These are phyloP conservation scores for Botia kubotai DNA, from an alignment of 2,797 vertebrate species.

Conservation along the genomic window DNA sequence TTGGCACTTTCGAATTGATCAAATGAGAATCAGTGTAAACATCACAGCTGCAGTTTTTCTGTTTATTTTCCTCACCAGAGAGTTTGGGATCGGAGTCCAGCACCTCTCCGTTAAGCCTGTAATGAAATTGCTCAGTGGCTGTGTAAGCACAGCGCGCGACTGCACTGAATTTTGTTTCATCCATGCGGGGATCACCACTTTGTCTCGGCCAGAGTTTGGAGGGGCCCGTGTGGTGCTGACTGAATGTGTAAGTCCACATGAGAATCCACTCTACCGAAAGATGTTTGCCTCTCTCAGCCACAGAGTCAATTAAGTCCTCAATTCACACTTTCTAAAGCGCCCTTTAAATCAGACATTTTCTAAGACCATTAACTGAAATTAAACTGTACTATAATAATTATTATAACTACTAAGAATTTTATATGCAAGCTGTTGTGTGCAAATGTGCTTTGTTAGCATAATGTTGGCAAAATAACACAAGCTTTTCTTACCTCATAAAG, in stretches of 20 bases:
- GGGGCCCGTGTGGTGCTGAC: conserved; percentile 2
- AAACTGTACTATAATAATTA: neutral
- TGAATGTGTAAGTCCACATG: conserved; percentile 1
- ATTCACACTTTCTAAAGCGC: neutral
- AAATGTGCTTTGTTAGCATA: too few species aligned
- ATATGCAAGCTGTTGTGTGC: too few species aligned
- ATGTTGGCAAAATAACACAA: too few species aligned
- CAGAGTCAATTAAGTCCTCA: conserved; percentile 4
- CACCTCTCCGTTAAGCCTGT: conserved; percentile 36
- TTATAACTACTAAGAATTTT: too few species aligned
- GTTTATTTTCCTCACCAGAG: conserved; percentile 34
- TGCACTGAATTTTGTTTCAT: conserved; percentile 35
- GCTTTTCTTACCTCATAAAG: too few species aligned
- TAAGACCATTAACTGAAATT: neutral
- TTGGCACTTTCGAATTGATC: conserved; percentile 8
- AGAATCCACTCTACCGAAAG: conserved; percentile 15
- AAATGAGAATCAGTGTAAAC: conserved; percentile 13
- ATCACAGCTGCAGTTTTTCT: conserved; percentile 29
- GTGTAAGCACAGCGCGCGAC: conserved; percentile 29
- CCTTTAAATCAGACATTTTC: conserved; percentile 3
- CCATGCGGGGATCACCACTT: conserved; percentile 28
- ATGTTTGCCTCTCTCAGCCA: neutral
- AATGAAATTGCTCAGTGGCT: conserved; percentile 45
- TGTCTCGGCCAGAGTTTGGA: conserved; percentile 13
- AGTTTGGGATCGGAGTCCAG: conserved; percentile 37